phyloP scores from a whole-genome alignment of 2,797 vertebrate species.

The Caiman crocodilus region DNA sequence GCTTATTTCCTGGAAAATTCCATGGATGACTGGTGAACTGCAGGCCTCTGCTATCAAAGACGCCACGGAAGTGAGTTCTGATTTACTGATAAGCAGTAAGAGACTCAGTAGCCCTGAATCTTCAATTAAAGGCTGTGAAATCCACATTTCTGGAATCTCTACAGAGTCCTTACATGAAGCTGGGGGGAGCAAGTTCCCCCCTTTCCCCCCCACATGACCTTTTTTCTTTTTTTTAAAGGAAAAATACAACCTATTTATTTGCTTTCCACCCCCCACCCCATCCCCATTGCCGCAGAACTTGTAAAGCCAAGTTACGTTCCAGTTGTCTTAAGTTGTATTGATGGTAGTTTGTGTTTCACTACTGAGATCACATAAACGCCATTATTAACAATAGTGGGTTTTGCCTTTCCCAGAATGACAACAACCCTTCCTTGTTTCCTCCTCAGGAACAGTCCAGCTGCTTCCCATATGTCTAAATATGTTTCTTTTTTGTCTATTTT shows the following conservation, averaged over 20 bases:
- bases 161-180: background rate
- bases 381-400: rapidly evolving
- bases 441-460: background rate
- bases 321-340: background rate
- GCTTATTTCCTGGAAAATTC: background rate
- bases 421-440: background rate
- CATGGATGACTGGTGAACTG: background rate
- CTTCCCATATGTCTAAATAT: conserved; percentile 53
- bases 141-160: background rate
- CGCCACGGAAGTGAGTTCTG: background rate
- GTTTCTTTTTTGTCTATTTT: conserved; percentile 58
- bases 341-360: background rate
- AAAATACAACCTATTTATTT: rapidly evolving
- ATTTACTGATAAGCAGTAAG: background rate
- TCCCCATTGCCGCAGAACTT: background rate
- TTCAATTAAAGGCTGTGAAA: background rate
- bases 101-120: background rate
- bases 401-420: background rate
- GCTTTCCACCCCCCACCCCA: background rate
- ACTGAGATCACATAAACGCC: rapidly evolving
- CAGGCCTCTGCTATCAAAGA: background rate
- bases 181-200: too few species aligned
- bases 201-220: background rate
- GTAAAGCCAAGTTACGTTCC: background rate
- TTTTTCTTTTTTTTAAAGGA: background rate